Evolutionary conservation across 2,113 vertebrate species (phyloP).

Genomic region (Pterophyllum scalare): DNA sequence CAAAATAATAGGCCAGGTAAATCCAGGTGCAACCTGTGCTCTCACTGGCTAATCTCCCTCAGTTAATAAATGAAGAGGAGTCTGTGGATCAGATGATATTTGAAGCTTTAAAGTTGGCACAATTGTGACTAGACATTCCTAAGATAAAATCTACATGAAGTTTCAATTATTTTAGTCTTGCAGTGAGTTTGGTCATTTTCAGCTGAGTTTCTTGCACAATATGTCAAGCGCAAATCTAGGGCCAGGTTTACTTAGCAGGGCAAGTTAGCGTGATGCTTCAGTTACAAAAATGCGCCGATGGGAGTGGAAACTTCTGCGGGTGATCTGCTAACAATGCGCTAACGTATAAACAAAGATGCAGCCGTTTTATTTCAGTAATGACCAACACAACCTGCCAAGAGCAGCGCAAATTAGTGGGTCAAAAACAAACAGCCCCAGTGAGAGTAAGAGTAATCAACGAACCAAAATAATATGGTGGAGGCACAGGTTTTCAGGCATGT

Average conservation of each 20-base stretch:
- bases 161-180: background rate
- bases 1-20: background rate
- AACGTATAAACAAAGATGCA: background rate
- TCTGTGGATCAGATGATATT: background rate
- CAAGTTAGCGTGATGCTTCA: background rate
- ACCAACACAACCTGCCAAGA: background rate
- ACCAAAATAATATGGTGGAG: background rate
- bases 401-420: background rate
- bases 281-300: background rate
- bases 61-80: background rate
- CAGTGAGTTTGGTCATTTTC: slow-evolving; percentile 1
- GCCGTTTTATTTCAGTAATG: background rate
- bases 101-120: background rate
- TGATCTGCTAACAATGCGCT: background rate
- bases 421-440: background rate
- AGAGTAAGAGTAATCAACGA: background rate
- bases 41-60: background rate
- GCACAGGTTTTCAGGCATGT: background rate
- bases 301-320: background rate
- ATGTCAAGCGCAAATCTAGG: background rate
- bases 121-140: background rate
- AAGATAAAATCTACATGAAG: slow-evolving; percentile 1
- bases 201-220: background rate
- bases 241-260: background rate
- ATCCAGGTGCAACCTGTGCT: background rate